Evolutionary conservation across 2,888 invertebrate genomes (phyloP).

Genomic region (Prenolepis imparis): DNA sequence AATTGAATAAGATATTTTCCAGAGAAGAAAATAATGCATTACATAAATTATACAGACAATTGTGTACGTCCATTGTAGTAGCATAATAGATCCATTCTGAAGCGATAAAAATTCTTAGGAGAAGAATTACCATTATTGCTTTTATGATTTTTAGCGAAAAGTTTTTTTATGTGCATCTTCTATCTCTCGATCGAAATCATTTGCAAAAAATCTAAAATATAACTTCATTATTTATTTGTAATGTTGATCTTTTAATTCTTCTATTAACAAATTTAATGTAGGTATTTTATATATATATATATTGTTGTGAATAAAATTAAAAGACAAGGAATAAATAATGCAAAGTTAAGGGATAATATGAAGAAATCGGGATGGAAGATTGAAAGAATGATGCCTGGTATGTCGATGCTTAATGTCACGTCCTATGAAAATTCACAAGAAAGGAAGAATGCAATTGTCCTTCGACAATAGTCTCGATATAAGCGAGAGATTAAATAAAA

Average conservation of each 20-base stretch:
- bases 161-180: not conserved
- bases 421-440: slow-evolving; percentile 66
- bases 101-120: not conserved
- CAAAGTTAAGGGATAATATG: not conserved
- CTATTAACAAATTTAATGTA: not conserved
- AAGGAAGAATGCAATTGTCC: slow-evolving; percentile 64
- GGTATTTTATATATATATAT: too few species aligned
- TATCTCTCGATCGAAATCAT: not conserved
- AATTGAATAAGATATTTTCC: not conserved
- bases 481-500: slow-evolving; percentile 63
- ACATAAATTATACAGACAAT: slow-evolving; percentile 5
- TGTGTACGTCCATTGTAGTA: not conserved
- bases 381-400: slow-evolving; percentile 44
- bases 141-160: not conserved
- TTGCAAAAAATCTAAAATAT: not conserved
- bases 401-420: slow-evolving; percentile 56
- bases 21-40: not conserved
- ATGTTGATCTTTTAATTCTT: not conserved
- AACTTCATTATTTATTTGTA: not conserved
- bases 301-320: not conserved
- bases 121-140: not conserved
- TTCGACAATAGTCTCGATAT: slow-evolving; percentile 58
- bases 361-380: slow-evolving; percentile 6
- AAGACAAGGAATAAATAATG: slow-evolving; percentile 16
- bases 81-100: not conserved